Evolutionary conservation across 1,140 invertebrate species (phyloP).

Genomic region (Lutraria rhynchaena): DNA sequence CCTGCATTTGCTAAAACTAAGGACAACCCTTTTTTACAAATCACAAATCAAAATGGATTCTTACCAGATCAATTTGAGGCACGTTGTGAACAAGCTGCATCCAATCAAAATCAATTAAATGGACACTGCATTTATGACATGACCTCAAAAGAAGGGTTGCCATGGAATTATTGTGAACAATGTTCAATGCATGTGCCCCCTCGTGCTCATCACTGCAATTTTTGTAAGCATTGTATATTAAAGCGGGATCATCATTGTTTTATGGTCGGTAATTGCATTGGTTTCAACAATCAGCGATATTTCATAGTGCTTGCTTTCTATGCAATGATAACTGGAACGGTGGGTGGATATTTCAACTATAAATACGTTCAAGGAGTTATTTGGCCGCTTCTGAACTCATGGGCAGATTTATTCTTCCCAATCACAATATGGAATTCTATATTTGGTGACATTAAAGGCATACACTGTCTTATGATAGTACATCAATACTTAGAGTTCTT

Average conservation of each 20-base stretch:
- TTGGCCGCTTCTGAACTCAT: slow-evolving; percentile 13
- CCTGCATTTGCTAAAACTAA: slow-evolving; percentile 51
- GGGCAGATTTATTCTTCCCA: slow-evolving; percentile 63
- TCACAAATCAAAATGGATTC: background rate
- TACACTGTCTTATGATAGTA: slow-evolving; percentile 37
- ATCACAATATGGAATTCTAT: slow-evolving; percentile 44
- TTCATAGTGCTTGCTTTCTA: slow-evolving; percentile 93
- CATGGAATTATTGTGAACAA: slow-evolving; percentile 86
- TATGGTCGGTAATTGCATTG: slow-evolving; percentile 94
- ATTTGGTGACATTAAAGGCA: slow-evolving; percentile 33
- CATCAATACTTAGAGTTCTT: slow-evolving; percentile 61
- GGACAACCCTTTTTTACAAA: slow-evolving; percentile 58
- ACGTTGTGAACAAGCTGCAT: slow-evolving; percentile 50
- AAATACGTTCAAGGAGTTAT: slow-evolving; percentile 58
- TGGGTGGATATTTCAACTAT: slow-evolving; percentile 62
- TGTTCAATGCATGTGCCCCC: slow-evolving; percentile 67
- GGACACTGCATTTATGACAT: slow-evolving; percentile 58
- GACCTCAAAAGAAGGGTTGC: slow-evolving; percentile 39
- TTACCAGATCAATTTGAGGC: slow-evolving; percentile 57
- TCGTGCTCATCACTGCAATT: slow-evolving; percentile 71
- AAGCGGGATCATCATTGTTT: slow-evolving; percentile 95
- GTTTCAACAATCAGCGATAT: slow-evolving; percentile 93
- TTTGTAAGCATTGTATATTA: slow-evolving; percentile 72
- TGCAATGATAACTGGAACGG: slow-evolving; percentile 59
- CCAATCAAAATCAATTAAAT: slow-evolving; percentile 48